Conservation (phyloP, 2,888 invertebrate species). For the Cylindroiulus punctatus region DNA sequence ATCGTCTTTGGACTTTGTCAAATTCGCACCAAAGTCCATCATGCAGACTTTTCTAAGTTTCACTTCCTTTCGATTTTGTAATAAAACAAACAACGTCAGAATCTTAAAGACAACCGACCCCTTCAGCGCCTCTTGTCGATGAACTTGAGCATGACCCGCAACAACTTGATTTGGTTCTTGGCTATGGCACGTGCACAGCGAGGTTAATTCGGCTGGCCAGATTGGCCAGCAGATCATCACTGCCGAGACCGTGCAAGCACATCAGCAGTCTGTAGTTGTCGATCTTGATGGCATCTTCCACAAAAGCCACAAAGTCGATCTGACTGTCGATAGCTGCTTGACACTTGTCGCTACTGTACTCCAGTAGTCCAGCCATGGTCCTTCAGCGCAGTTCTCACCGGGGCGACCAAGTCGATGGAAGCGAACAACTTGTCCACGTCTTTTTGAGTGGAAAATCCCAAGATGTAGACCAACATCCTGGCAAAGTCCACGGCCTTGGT, state of each 20-base stretch:
- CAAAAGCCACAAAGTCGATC: background rate
- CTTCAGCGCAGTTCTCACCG: background rate
- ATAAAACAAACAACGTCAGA: too few species aligned
- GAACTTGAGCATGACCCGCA: conserved; percentile 2
- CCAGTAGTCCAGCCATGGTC: background rate
- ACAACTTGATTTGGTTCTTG: background rate
- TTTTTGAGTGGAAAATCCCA: background rate
- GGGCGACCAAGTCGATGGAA: background rate
- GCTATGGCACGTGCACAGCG: background rate
- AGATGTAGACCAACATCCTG: background rate
- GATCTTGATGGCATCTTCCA: background rate
- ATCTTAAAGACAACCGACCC: too few species aligned
- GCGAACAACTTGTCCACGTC: background rate
- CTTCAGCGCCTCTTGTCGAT: background rate
- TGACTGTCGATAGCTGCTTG: background rate
- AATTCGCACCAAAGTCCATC: too few species aligned
- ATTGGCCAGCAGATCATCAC: background rate
- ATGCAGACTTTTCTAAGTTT: too few species aligned
- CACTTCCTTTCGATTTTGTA: too few species aligned
- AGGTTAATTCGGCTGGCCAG: background rate
- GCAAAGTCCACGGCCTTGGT: background rate
- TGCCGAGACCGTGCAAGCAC: background rate
- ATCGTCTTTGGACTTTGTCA: too few species aligned
- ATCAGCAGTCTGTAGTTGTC: background rate
- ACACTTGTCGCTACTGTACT: background rate